These are phyloP conservation scores for Drosophila formosana DNA, from an alignment of 2,888 invertebrate species.

Conservation along the genomic window DNA sequence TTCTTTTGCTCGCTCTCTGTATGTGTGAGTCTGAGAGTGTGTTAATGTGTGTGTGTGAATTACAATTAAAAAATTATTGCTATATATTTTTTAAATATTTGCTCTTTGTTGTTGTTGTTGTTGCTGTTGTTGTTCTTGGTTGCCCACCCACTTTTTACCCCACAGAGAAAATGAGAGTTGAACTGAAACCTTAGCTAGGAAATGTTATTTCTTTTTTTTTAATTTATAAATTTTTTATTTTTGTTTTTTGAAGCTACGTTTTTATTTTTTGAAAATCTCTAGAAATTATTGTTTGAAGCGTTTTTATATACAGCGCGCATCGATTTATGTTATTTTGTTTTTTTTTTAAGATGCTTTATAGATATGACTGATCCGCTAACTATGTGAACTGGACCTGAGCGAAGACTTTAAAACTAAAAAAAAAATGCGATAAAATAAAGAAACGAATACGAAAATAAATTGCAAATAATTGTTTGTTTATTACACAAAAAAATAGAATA, in stretches of 20 bases:
- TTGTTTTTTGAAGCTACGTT: constrained; percentile 15
- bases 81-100: constrained; percentile 47
- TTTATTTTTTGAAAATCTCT: constrained; percentile 19
- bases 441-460: constrained; percentile 28
- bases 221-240: constrained; percentile 15
- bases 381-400: constrained; percentile 28
- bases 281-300: constrained; percentile 42
- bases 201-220: constrained; percentile 37
- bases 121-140: constrained; percentile 31
- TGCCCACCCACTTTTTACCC: background rate
- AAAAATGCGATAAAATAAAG: constrained; percentile 1
- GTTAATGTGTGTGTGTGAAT: constrained; percentile 17
- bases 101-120: constrained; percentile 34
- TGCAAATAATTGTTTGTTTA: constrained; percentile 67
- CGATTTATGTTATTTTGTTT: constrained; percentile 17
- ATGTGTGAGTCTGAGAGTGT: constrained; percentile 11
- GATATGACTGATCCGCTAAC: constrained; percentile 45
- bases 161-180: constrained; percentile 30
- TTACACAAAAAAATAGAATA: constrained; percentile 72
- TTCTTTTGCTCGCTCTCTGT: constrained; percentile 31
- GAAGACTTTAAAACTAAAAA: constrained; percentile 18
- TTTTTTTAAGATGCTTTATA: constrained; percentile 19
- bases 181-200: constrained; percentile 80
- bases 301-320: constrained; percentile 58
- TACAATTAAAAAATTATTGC: constrained; percentile 50